A percentile compares a stretch with the other conserved stretches of the same genome.
Conservation (phyloP, 2,113 vertebrate genomes). For the Antechinus flavipes region DNA sequence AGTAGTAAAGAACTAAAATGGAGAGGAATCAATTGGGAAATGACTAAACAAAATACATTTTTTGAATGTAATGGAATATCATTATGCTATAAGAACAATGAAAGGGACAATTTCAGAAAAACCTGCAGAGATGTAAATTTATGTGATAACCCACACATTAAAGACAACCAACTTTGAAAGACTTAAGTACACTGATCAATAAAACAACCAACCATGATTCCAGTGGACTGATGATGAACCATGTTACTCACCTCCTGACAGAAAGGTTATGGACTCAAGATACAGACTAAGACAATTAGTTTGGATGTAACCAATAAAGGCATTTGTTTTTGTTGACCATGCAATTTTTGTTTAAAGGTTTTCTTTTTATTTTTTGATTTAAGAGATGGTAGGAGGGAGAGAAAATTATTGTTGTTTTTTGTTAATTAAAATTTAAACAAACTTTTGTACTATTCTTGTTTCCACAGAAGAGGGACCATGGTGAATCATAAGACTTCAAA, state of each 20-base stretch:
- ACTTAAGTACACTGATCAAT: not conserved
- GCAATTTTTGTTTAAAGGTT: not conserved
- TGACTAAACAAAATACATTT: not conserved
- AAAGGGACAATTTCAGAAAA: not conserved
- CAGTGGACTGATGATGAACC: not conserved
- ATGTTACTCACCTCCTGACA: not conserved
- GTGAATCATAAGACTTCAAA: not conserved
- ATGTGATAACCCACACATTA: not conserved
- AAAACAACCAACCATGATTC: not conserved
- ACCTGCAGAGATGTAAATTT: not conserved
- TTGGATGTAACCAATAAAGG: not conserved
- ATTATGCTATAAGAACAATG: not conserved
- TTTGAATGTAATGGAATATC: not conserved
- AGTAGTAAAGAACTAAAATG: not conserved
- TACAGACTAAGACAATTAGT: not conserved
- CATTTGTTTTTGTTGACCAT: not conserved
- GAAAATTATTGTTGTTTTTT: not conserved
- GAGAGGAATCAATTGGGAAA: not conserved
- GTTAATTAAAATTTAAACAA: not conserved
- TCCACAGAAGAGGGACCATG: not conserved
- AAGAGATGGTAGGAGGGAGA: not conserved
- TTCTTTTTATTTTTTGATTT: not conserved
- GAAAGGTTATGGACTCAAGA: not conserved
- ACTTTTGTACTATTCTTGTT: not conserved
- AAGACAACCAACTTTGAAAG: not conserved